Evolutionary conservation across 1,140 invertebrate genomes (phyloP).

Genomic region (Lanistes nyassanus): DNA sequence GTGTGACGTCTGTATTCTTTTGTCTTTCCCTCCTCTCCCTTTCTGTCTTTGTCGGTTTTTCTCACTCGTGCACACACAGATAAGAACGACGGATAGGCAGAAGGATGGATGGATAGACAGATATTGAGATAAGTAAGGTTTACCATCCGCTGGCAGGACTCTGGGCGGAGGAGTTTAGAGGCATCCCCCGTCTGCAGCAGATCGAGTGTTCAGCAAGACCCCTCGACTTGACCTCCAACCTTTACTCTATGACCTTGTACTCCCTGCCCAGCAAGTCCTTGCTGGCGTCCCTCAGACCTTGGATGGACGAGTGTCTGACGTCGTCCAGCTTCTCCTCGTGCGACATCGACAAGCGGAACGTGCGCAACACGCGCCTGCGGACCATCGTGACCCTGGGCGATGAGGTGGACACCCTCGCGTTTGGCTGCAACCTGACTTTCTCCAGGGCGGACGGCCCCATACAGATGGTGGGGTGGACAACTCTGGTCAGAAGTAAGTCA

Average conservation of each 20-base stretch:
- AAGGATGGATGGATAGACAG: too few species aligned
- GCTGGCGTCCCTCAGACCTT: slow-evolving; percentile 3
- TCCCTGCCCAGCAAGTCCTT: not conserved
- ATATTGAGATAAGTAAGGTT: too few species aligned
- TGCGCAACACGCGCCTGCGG: not conserved
- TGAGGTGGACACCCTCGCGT: not conserved
- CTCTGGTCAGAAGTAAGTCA: not conserved
- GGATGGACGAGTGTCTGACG: slow-evolving; percentile 21
- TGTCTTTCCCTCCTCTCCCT: too few species aligned
- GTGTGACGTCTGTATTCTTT: too few species aligned
- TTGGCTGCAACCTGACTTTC: slow-evolving; percentile 8
- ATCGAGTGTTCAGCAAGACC: slow-evolving; percentile 1
- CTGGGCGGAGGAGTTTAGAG: not conserved
- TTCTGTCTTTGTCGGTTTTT: too few species aligned
- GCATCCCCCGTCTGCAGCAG: not conserved
- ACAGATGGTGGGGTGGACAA: not conserved
- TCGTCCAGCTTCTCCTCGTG: slow-evolving; percentile 9
- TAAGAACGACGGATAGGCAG: too few species aligned
- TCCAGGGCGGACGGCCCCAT: not conserved
- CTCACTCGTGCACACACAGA: too few species aligned
- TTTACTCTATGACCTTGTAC: slow-evolving; percentile 8
- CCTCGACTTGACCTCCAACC: not conserved
- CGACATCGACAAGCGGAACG: slow-evolving; percentile 11
- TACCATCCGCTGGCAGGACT: not conserved
- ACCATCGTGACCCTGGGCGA: slow-evolving; percentile 8